These are phyloP conservation scores for Globodera rostochiensis DNA, from an alignment of 1,140 invertebrate genomes.

Conservation along the genomic window DNA sequence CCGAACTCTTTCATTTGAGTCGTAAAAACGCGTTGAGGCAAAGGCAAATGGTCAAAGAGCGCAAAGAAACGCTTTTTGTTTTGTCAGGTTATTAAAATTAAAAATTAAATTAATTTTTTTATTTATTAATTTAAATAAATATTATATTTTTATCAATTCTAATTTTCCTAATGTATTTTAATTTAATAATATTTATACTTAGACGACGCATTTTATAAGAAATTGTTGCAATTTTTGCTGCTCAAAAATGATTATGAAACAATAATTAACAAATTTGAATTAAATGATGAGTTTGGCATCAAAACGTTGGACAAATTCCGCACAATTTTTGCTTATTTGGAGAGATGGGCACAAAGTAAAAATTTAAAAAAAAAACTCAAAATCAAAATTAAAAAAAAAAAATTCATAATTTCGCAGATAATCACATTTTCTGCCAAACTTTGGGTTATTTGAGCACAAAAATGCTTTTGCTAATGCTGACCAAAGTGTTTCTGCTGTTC, in stretches of 20 bases:
- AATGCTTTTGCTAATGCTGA: neutral
- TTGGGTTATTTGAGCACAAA: conserved; percentile 3
- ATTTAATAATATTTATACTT: too few relatives aligned
- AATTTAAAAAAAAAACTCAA: neutral
- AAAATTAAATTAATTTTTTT: neutral
- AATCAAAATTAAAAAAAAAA: neutral
- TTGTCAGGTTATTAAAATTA: neutral
- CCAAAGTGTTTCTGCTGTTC: conserved; percentile 17
- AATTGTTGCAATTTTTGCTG: neutral
- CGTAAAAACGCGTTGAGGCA: neutral
- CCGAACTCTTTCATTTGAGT: neutral
- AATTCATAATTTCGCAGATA: neutral
- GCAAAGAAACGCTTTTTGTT: neutral
- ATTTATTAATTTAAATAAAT: neutral
- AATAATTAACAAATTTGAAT: neutral
- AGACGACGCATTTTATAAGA: neutral
- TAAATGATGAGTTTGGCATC: neutral
- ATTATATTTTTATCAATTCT: neutral
- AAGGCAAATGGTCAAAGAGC: neutral
- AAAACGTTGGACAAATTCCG: neutral
- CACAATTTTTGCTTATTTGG: neutral
- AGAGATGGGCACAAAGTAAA: conserved; percentile 3
- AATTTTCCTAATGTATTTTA: neutral
- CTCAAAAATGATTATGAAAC: neutral
- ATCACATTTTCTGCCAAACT: neutral